phyloP scores from a whole-genome alignment of 1,140 invertebrate genomes.

The Melanaphis sacchari region DNA sequence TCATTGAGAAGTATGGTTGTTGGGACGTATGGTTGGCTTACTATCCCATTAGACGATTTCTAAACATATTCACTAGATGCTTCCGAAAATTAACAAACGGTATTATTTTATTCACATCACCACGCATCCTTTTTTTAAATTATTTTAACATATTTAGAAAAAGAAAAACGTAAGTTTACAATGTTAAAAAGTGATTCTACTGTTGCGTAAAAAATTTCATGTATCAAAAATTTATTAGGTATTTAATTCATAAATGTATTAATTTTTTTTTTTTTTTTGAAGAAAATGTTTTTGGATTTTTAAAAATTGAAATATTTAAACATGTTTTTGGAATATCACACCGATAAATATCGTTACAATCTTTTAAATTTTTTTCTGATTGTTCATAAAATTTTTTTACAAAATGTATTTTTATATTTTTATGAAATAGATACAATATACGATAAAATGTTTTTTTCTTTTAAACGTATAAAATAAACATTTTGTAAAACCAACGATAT shows the following conservation, averaged over 20 bases:
- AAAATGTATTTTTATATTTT: neutral
- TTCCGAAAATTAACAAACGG: neutral
- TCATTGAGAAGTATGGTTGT: too few species aligned
- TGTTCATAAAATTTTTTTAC: neutral
- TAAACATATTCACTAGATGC: neutral
- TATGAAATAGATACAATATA: neutral
- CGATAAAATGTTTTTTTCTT: neutral
- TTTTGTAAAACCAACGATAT: neutral
- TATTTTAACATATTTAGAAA: neutral
- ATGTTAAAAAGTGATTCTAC: neutral
- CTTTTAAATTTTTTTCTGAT: neutral
- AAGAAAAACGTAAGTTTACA: neutral
- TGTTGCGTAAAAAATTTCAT: neutral
- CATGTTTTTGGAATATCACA: neutral
- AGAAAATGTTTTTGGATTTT: neutral
- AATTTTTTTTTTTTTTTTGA: neutral
- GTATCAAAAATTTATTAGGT: neutral
- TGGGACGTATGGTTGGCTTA: too few species aligned
- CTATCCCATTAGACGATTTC: too few species aligned
- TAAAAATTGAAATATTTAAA: neutral
- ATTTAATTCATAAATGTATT: neutral
- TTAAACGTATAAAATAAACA: neutral
- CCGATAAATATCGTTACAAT: neutral
- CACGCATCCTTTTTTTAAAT: neutral
- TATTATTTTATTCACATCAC: neutral